Percentiles rank a stretch among this genome's conserved stretches.
phyloP scores from a whole-genome alignment of 2,888 invertebrate species.

The Miltochrista miniata region DNA sequence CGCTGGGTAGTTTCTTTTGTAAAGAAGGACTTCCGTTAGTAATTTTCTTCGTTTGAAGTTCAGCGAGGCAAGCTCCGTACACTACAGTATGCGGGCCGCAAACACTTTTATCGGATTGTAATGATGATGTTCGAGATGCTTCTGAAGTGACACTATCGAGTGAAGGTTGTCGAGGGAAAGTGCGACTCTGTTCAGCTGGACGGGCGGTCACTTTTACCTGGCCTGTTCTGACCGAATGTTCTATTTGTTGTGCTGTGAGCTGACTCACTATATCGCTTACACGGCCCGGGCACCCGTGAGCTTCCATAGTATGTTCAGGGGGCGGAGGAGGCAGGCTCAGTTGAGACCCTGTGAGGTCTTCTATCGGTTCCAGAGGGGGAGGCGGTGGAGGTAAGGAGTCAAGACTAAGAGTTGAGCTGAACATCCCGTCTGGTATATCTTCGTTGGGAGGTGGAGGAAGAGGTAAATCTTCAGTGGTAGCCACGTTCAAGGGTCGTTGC shows the following conservation, averaged over 20 bases:
- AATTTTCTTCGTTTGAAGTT: constrained; percentile 81
- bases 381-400: constrained; percentile 93
- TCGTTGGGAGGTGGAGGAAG: constrained; percentile 89
- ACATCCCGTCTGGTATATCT: constrained; percentile 78
- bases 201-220: constrained; percentile 65
- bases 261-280: constrained; percentile 74
- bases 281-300: constrained; percentile 60
- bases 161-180: constrained; percentile 82
- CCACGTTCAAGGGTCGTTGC: constrained; percentile 51
- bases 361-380: constrained; percentile 85
- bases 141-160: constrained; percentile 82
- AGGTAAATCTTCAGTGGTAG: constrained; percentile 75
- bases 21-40: constrained; percentile 65
- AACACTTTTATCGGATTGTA: constrained; percentile 70
- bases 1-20: constrained; percentile 64
- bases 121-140: constrained; percentile 71
- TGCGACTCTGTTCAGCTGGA: constrained; percentile 59
- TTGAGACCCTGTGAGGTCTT: constrained; percentile 87
- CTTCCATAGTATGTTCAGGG: constrained; percentile 76
- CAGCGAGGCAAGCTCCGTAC: constrained; percentile 81
- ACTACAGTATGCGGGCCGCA: constrained; percentile 64
- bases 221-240: constrained; percentile 63
- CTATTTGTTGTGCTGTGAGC: constrained; percentile 67
- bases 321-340: constrained; percentile 91
- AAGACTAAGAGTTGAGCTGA: constrained; percentile 89